Base-by-base conservation (phyloP, 2,113 vertebrate genomes). In the Aepyceros melampus region DNA sequence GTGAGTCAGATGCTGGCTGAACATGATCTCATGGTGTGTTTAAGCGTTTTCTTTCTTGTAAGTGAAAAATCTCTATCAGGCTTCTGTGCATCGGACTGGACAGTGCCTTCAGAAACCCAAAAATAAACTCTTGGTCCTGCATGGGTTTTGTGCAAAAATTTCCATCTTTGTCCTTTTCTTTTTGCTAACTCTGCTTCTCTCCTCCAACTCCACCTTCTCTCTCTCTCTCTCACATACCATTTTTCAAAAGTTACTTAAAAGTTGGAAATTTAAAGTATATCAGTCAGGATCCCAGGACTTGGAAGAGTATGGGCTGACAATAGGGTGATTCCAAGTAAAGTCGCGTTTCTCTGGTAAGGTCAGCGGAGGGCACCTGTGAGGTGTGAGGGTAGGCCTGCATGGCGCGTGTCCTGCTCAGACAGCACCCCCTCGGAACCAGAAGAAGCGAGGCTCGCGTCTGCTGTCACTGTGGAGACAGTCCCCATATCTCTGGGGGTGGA, bases 11-110 rank as follows among this genome's bases (percentile, higher is more conserved):
- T 92, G 9, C 40, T 86, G 7, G 40, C 60, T 51, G 55, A 94
- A 51, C 29, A 31, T 51, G 76, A 87, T 82, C 58, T 40, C 33
- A 16, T 67, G 29, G 25, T 62, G 33, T 90, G 53, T 92, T 97
- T 58, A 56, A 12, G 45, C 25, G 11, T 89, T 94, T 95, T 83
- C 62, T 83, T 96, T 96, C 84, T 91, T 43, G 31, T 62, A 82
- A 53, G 8, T 83, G 55, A 94, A 95, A 93, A 88, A 31, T 85
- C 79, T 36, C 79, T 60, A 0, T 96, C 74, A 15, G 27, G 49
- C 19, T 5, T 31, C 6, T 83, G 49, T 45, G 78, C 27, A 3
- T 16, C 23, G 2, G 53, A 29, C 36, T 91, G 36, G 51, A 85
- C n/a, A 49, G 0, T 78, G 49, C 64, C 88, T 97, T 76, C 55